Percentiles rank a stretch among this genome's conserved stretches.
Conservation (phyloP, 2,113 vertebrate species). For the Amphiprion ocellaris region DNA sequence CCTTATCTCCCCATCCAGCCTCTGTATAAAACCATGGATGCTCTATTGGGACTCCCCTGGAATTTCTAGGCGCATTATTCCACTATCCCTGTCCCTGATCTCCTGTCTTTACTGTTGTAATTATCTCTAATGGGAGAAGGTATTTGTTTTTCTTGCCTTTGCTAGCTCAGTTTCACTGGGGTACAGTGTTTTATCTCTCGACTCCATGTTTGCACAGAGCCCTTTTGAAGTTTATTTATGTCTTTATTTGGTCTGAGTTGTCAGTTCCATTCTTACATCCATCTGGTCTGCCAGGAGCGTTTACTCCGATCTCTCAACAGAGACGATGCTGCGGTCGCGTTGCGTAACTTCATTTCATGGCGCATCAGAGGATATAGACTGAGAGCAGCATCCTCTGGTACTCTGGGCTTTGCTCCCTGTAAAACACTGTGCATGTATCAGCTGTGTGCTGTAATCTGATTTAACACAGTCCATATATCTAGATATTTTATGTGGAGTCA, state of each 20-base stretch:
- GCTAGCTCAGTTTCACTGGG: constrained; percentile 20
- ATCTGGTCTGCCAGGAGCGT: constrained; percentile 36
- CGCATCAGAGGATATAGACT: constrained; percentile 17
- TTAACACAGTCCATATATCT: no score
- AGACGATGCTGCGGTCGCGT: constrained; percentile 7
- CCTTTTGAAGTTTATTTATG: constrained; percentile 57
- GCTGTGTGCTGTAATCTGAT: neutral
- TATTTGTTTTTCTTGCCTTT: constrained; percentile 63
- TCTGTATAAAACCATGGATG: constrained; percentile 24
- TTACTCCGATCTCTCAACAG: constrained; percentile 32
- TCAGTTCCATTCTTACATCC: constrained; percentile 24
- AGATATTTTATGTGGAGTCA: neutral
- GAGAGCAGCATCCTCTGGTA: constrained; percentile 19
- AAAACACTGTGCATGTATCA: constrained; percentile 11
- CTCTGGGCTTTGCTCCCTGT: neutral
- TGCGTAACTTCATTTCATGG: constrained; percentile 28
- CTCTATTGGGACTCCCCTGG: constrained; percentile 50
- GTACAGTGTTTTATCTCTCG: constrained; percentile 51
- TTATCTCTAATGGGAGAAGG: constrained; percentile 59
- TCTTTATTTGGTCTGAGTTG: constrained; percentile 36
- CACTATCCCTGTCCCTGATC: constrained; percentile 57
- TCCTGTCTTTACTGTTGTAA: constrained; percentile 64
- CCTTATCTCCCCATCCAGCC: constrained; percentile 40
- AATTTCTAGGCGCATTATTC: constrained; percentile 47
- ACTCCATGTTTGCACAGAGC: constrained; percentile 31